These are phyloP conservation scores for Eupithecia subfuscata DNA, from an alignment of 2,888 invertebrate species.

Conservation along the genomic window DNA sequence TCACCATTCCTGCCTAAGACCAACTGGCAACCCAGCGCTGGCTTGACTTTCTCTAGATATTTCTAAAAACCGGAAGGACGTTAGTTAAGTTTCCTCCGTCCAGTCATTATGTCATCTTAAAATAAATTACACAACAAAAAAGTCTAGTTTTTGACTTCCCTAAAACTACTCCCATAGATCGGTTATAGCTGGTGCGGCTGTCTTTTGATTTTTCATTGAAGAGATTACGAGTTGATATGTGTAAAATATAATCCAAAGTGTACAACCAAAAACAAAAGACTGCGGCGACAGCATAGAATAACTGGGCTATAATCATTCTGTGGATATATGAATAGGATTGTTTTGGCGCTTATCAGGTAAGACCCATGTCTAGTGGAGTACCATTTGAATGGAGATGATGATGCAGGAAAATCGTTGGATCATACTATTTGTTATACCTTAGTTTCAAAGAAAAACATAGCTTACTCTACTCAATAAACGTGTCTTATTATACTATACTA, in stretches of 20 bases:
- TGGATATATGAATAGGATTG: background rate
- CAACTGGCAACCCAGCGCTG: conserved; percentile 54
- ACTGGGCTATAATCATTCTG: too few relatives aligned
- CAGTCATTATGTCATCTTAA: background rate
- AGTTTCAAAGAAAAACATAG: background rate
- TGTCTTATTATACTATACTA: background rate
- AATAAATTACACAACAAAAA: background rate
- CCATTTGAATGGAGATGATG: background rate
- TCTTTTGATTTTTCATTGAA: background rate
- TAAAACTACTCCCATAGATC: background rate
- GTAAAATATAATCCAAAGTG: too few relatives aligned
- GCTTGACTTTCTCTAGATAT: conserved; percentile 50
- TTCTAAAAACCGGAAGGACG: conserved; percentile 42
- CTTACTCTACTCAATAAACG: background rate
- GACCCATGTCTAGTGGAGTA: too few relatives aligned
- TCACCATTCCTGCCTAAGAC: conserved; percentile 51
- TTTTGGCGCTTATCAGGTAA: background rate
- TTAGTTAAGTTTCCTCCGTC: background rate
- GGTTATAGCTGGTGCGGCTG: background rate
- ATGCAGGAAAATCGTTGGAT: background rate
- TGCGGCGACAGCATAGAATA: too few relatives aligned
- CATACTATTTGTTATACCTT: background rate
- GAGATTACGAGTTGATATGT: background rate
- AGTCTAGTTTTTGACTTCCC: background rate
- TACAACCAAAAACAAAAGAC: background rate